phyloP scores from a whole-genome alignment of 2,113 vertebrate species.

The Aythya baeri region DNA sequence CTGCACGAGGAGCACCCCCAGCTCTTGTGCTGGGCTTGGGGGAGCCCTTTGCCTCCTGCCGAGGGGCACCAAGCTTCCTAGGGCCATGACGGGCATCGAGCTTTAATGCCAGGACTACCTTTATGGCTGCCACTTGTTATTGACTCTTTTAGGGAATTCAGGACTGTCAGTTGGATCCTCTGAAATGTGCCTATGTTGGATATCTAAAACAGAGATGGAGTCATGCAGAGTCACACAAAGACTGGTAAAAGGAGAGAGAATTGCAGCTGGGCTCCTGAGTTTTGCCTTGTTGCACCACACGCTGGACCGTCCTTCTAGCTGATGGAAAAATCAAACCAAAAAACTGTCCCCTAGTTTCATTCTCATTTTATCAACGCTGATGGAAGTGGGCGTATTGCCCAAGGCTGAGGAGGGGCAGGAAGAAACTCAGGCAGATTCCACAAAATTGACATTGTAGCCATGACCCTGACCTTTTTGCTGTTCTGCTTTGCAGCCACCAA shows the following conservation, averaged over 20 bases:
- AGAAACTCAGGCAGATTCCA: not conserved
- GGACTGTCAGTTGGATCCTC: not conserved
- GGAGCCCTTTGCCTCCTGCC: not conserved
- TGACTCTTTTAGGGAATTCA: not conserved
- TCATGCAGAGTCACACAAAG: not conserved
- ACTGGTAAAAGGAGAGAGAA: not conserved
- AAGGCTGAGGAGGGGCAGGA: not conserved
- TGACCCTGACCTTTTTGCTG: not conserved
- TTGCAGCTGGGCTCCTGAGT: not conserved
- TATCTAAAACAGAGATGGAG: not conserved
- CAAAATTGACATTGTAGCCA: not conserved
- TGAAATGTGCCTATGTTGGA: not conserved
- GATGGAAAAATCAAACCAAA: not conserved
- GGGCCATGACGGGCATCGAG: fast-evolving
- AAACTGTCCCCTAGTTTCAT: not conserved
- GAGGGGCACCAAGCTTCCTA: not conserved
- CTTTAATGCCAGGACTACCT: not conserved
- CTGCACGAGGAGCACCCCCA: not conserved
- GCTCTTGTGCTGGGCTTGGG: not conserved
- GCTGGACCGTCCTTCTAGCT: not conserved
- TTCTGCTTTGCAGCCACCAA: not conserved
- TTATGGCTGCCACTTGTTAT: not conserved
- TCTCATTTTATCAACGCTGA: not conserved
- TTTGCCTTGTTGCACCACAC: not conserved
- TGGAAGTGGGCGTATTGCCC: not conserved